These are phyloP conservation scores for Hipparchia semele DNA, from an alignment of 2,888 invertebrate genomes.

Conservation along the genomic window DNA sequence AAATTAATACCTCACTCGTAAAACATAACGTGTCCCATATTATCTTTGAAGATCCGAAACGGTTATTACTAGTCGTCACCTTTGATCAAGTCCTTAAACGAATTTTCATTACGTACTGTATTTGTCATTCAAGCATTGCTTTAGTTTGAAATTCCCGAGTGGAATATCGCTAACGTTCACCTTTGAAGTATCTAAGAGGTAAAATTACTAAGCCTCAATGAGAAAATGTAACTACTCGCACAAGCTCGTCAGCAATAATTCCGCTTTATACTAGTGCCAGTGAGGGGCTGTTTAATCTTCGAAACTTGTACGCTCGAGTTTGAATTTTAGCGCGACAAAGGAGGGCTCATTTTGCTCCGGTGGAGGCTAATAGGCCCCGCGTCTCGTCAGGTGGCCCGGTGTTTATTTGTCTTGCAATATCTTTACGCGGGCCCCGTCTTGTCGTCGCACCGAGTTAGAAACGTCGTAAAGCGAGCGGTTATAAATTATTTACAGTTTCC, in stretches of 20 bases:
- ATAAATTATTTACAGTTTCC: slow-evolving; percentile 80
- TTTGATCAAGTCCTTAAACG: slow-evolving; percentile 61
- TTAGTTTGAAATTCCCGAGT: slow-evolving; percentile 50
- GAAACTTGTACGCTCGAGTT: slow-evolving; percentile 22
- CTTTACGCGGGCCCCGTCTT: slow-evolving; percentile 55
- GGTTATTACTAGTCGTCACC: slow-evolving; percentile 56
- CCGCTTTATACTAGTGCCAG: slow-evolving; percentile 51
- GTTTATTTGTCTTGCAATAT: slow-evolving; percentile 59
- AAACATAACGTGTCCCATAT: slow-evolving; percentile 57
- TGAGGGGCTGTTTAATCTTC: slow-evolving; percentile 29
- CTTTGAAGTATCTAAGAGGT: slow-evolving; percentile 61
- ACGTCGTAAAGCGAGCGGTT: slow-evolving; percentile 68
- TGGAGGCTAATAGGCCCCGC: slow-evolving; percentile 21
- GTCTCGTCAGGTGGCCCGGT: slow-evolving; percentile 31
- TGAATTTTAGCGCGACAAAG: slow-evolving; percentile 18
- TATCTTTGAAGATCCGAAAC: slow-evolving; percentile 66
- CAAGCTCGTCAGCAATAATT: slow-evolving; percentile 65
- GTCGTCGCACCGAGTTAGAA: slow-evolving; percentile 64
- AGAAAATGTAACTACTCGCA: slow-evolving; percentile 47
- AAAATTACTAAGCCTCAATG: slow-evolving; percentile 55
- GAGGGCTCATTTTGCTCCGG: slow-evolving; percentile 25
- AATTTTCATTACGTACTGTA: slow-evolving; percentile 55
- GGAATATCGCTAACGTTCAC: slow-evolving; percentile 53
- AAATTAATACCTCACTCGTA: slow-evolving; percentile 73
- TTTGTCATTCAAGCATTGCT: slow-evolving; percentile 51